Base-by-base conservation (phyloP, 2,888 invertebrate species). In the Arrhopalites spinosus region DNA sequence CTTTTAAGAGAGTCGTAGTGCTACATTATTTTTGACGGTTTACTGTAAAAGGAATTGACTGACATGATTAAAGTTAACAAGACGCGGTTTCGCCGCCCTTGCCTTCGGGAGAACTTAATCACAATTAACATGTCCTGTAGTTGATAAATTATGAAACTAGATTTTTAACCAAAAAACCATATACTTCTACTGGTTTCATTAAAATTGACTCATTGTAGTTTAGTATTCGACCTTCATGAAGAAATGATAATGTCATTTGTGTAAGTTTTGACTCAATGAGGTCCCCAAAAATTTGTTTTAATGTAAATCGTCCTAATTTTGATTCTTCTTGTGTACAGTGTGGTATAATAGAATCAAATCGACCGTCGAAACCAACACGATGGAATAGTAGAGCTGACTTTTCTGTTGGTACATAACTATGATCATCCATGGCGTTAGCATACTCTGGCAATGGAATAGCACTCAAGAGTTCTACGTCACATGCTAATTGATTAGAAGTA, bases 141-240 rank as follows among this genome's bases (percentile, higher is more conserved):
- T n/a, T n/a, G n/a, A n/a, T n/a, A n/a, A n/a, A n/a, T n/a, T n/a
- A n/a, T n/a, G n/a, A n/a, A n/a, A n/a, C n/a, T n/a, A n/a, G n/a
- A n/a, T n/a, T n/a, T n/a, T n/a, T n/a, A n/a, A n/a, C n/a, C n/a
- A n/a, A n/a, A 63, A 83, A 83, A 13, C 81, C 83, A 71, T 83
- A 81, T 1, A 83, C 73, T 77, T 83, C 83, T 81, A 83, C 82
- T 15, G 83, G 83, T 73, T 80, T 80, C 78, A 83, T 77, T 43
- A 79, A 50, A 20, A 81, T 78, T 8, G 81, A 78, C 17, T 83
- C 83, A 50, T 81, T 79, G 17, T 73, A 75, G 8, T 75, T 72
- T 8, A 81, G 45, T 8, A 56, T 56, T 78, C 78, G 78, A 11
- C 81, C 81, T 71, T 82, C 79, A 61, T 80, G 78, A 71, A 80